Conservation (phyloP, 92 coral and sea anemone genomes). For the Chrysogorgia sp. region DNA sequence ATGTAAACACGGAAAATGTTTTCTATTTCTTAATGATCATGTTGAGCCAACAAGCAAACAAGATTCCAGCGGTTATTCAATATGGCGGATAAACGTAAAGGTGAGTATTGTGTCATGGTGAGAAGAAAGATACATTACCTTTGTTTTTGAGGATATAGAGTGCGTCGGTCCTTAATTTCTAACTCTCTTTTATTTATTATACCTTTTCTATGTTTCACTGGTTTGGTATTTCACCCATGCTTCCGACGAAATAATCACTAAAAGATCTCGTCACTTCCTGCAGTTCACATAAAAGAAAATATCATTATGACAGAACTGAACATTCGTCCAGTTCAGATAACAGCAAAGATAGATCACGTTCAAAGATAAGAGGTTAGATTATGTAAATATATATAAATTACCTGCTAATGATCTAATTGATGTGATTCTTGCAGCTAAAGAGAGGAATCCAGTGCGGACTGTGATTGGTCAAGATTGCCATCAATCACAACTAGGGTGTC, state of each 20-base stretch:
- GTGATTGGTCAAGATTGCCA: no score
- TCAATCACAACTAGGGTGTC: no score
- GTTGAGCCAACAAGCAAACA: no score
- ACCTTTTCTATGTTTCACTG: not conserved
- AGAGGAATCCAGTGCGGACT: no score
- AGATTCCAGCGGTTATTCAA: not conserved
- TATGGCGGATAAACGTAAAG: conserved; percentile 2
- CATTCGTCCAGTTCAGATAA: not conserved
- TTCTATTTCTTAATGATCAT: no score
- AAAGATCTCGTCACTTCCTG: no score
- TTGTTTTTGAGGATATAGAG: not conserved
- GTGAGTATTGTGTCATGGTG: no score
- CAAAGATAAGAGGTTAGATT: not conserved
- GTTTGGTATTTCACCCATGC: not conserved
- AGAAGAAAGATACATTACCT: not conserved
- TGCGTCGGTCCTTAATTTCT: not conserved
- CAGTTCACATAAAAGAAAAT: not conserved
- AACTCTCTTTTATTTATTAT: not conserved
- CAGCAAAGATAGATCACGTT: not conserved
- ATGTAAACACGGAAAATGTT: no score
- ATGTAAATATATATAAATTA: no score
- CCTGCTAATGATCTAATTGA: no score
- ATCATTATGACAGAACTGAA: not conserved
- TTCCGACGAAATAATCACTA: not conserved
- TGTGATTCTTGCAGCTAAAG: no score